Evolutionary conservation across 2,888 invertebrate genomes (phyloP).

Genomic region (Dasypolia templi): DNA sequence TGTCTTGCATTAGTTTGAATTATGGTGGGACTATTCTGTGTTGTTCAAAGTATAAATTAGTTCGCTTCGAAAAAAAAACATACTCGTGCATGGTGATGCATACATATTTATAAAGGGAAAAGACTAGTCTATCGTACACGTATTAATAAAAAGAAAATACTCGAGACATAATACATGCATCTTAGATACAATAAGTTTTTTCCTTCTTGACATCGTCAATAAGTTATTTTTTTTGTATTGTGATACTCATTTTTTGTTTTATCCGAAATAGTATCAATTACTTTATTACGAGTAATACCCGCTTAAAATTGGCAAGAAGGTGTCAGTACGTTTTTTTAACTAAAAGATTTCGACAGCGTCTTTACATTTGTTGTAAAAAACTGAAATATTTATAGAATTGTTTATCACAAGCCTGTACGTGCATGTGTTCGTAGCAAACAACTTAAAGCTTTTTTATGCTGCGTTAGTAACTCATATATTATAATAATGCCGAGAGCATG

Average conservation of each 20-base stretch:
- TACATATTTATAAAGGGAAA: too few species aligned
- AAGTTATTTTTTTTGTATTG: background rate
- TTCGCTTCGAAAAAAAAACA: background rate
- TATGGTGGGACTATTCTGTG: slow-evolving; percentile 36
- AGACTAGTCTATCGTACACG: too few species aligned
- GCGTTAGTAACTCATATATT: background rate
- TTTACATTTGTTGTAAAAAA: background rate
- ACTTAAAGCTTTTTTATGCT: background rate
- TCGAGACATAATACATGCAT: background rate
- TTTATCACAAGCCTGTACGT: background rate
- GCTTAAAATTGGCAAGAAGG: background rate
- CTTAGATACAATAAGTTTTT: background rate
- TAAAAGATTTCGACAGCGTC: background rate
- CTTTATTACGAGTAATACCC: background rate
- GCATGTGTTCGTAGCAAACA: background rate
- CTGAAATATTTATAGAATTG: background rate
- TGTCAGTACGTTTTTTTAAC: background rate
- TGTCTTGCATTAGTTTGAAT: slow-evolving; percentile 61
- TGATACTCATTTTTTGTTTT: background rate
- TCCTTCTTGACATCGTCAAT: background rate
- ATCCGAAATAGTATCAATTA: background rate
- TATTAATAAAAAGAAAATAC: background rate
- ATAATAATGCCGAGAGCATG: slow-evolving; percentile 26
- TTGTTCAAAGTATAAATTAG: slow-evolving; percentile 11
- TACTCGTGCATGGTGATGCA: too few species aligned